Conservation (phyloP, 2,113 vertebrate species). For the Gambusia affinis region DNA sequence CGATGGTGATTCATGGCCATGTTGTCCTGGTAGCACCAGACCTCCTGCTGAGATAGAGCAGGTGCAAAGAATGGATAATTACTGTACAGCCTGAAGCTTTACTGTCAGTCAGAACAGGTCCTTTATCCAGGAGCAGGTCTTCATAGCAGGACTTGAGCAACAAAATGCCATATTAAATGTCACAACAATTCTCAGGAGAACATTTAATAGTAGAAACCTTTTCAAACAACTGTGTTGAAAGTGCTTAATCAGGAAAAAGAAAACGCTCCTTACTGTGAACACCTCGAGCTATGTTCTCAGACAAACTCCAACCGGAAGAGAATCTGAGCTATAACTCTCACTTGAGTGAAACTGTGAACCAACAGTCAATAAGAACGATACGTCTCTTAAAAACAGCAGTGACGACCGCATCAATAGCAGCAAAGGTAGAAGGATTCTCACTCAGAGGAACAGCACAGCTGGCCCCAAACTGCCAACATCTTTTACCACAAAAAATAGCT, state of each 20-base stretch:
- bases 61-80: background rate
- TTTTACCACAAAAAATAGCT: slow-evolving; percentile 68
- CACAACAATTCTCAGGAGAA: background rate
- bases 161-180: background rate
- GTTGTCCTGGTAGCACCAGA: background rate
- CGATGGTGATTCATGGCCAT: background rate
- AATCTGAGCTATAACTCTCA: background rate
- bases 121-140: background rate
- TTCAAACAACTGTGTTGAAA: no score
- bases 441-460: slow-evolving; percentile 30
- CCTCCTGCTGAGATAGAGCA: background rate
- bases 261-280: background rate
- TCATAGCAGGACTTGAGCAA: background rate
- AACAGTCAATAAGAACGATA: background rate
- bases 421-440: slow-evolving; percentile 15
- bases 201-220: background rate
- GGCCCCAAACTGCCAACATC: slow-evolving; percentile 80
- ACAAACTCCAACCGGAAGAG: background rate
- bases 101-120: background rate
- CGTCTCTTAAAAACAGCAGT: slow-evolving; percentile 5
- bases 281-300: background rate
- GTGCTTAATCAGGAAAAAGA: background rate
- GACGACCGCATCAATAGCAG: slow-evolving; percentile 19
- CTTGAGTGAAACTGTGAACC: background rate
- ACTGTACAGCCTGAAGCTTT: background rate